phyloP scores from a whole-genome alignment of 2,797 vertebrate species.

The Carcharodon carcharias region DNA sequence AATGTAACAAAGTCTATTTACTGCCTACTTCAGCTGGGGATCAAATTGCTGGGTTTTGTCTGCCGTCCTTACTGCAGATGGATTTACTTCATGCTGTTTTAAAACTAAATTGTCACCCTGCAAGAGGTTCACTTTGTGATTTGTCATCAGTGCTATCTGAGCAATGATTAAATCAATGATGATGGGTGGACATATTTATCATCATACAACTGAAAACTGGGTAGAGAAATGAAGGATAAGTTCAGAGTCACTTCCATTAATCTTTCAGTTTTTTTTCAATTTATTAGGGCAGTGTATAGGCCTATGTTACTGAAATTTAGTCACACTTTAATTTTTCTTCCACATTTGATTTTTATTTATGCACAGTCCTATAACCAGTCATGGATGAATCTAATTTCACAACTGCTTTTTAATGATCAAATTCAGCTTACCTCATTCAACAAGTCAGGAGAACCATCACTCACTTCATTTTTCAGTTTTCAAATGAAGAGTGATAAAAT shows the following conservation, averaged over 20 bases:
- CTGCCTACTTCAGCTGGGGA: background rate
- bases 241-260: background rate
- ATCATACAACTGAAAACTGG: background rate
- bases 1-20: conserved; percentile 29
- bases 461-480: background rate
- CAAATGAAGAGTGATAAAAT: background rate
- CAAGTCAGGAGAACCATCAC: background rate
- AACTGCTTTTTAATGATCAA: background rate
- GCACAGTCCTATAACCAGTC: background rate
- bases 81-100: conserved; percentile 21
- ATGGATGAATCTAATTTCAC: background rate
- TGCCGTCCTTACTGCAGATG: background rate
- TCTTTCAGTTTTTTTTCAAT: background rate
- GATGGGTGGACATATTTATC: conserved; percentile 5
- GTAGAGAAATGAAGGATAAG: background rate
- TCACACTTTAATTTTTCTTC: background rate
- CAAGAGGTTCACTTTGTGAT: background rate
- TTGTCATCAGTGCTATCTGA: background rate
- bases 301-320: background rate
- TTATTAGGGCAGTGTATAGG: background rate
- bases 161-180: conserved; percentile 12
- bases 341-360: background rate
- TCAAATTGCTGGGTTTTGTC: background rate
- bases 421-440: background rate
- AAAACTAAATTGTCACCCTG: conserved; percentile 2